Evolutionary conservation across 2,888 invertebrate genomes (phyloP), one percentile per base, ranked within the genome.

Genomic region (Metalampra italica): DNA sequence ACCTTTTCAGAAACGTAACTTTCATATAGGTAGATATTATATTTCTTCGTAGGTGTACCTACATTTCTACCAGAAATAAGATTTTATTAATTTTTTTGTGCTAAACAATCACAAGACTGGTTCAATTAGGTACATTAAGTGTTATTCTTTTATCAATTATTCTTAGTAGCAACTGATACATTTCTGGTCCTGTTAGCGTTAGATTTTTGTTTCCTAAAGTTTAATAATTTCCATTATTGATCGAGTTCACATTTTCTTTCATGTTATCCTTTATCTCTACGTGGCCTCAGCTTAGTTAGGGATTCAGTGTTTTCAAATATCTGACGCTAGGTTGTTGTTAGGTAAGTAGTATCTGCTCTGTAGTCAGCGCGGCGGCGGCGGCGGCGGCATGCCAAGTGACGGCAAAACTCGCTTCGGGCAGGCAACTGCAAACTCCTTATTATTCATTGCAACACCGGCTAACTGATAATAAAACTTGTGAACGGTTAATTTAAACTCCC

Each of bases 401-500:
- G 58, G 57, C 59, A 55, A 56, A 70, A 73, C 62, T 73, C 66
- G 40, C 48, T 59, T 53, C 37, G 12, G 37, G 44, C 46, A 39
- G 37, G 44, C 46, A 39, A 22, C 22, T 22, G 22, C 22, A 22
- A 46, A 40, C 75, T 78, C 65, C 66, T 79, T 78, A 75, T 76
- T 79, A 79, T 78, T 81, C 78, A 79, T 73, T 68, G 70, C 73
- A 72, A 71, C 71, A 68, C 60, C 62, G 62, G 64, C 71, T 73
- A 78, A 73, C 74, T 76, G 75, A 78, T 81, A 78, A 75, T 78
- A 76, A 75, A 79, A 79, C 73, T 79, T 73, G 64, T 55, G 67
- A 67, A 65, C 62, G 62, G 62, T 71, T 70, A 67, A 72, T 75
- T 73, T 70, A 65, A 67, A 71, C 64, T 64, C 63, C 61, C 58